Evolutionary conservation across 2,113 vertebrate species (phyloP).

Genomic region (Hemicordylus capensis): DNA sequence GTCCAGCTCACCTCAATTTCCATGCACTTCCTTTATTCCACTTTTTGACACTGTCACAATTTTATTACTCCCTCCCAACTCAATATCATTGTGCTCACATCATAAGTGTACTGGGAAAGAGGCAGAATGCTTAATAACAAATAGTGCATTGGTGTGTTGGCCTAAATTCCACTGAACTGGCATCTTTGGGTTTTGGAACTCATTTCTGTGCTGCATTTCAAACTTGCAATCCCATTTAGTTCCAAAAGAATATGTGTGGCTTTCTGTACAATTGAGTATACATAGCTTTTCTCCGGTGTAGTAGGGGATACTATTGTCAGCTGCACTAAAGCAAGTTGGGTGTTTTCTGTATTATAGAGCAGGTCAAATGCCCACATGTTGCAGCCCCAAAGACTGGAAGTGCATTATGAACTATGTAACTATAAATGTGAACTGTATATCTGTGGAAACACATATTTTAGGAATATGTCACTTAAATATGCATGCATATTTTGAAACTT

Average conservation of each 20-base stretch:
- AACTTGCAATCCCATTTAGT: not conserved
- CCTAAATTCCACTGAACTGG: not conserved
- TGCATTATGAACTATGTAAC: not conserved
- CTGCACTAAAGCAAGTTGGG: not conserved
- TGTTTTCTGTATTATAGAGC: slow-evolving; percentile 8
- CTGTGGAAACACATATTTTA: not conserved
- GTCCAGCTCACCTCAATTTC: not conserved
- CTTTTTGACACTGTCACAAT: not conserved
- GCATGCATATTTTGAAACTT: slow-evolving; percentile 32
- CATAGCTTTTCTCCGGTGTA: not conserved
- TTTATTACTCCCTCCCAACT: not conserved
- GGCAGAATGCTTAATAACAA: not conserved
- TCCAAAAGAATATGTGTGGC: not conserved
- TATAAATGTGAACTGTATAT: not conserved
- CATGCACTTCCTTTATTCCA: not conserved
- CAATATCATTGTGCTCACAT: not conserved
- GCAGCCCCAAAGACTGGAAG: not conserved
- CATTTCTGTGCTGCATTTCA: not conserved
- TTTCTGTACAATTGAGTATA: not conserved
- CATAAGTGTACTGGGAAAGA: not conserved
- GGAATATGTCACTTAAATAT: not conserved
- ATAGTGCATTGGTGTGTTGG: not conserved
- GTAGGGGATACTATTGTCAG: not conserved
- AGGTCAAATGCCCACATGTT: not conserved
- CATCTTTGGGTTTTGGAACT: not conserved